Evolutionary conservation across 1,140 invertebrate genomes (phyloP).

Genomic region (Pseudomyrmex cubaensis): DNA sequence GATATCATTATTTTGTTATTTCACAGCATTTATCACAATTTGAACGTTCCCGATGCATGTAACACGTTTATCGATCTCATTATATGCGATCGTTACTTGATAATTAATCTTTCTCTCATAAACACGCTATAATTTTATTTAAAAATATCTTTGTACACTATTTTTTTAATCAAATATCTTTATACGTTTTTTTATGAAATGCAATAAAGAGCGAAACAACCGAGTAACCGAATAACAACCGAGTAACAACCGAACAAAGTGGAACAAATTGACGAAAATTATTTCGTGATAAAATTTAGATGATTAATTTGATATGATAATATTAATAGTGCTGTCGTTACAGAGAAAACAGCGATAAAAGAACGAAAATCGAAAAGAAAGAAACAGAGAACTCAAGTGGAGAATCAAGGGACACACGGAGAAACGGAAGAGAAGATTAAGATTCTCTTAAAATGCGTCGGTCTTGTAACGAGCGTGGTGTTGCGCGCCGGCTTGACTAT

Average conservation of each 20-base stretch:
- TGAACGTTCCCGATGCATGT: background rate
- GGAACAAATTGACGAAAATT: background rate
- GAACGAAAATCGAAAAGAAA: slow-evolving; percentile 9
- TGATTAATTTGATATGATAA: background rate
- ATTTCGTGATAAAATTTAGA: background rate
- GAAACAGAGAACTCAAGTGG: slow-evolving; percentile 30
- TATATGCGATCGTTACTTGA: too few species aligned
- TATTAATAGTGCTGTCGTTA: background rate
- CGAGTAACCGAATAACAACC: too few species aligned
- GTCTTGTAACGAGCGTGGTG: slow-evolving; percentile 75
- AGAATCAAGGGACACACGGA: slow-evolving; percentile 25
- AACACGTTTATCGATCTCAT: too few species aligned
- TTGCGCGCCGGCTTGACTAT: slow-evolving; percentile 76
- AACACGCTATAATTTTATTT: too few species aligned
- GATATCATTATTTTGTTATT: slow-evolving; percentile 23
- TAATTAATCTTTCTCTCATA: too few species aligned
- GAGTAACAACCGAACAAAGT: background rate
- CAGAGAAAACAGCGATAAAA: background rate
- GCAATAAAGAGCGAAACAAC: too few species aligned
- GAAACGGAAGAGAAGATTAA: slow-evolving; percentile 58
- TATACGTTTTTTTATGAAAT: too few species aligned
- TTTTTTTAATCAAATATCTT: too few species aligned
- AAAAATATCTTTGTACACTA: too few species aligned
- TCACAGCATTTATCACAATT: slow-evolving; percentile 13
- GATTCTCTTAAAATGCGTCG: slow-evolving; percentile 40